Evolutionary conservation across 2,888 invertebrate genomes (phyloP).

Genomic region (Strigamia crassipes): DNA sequence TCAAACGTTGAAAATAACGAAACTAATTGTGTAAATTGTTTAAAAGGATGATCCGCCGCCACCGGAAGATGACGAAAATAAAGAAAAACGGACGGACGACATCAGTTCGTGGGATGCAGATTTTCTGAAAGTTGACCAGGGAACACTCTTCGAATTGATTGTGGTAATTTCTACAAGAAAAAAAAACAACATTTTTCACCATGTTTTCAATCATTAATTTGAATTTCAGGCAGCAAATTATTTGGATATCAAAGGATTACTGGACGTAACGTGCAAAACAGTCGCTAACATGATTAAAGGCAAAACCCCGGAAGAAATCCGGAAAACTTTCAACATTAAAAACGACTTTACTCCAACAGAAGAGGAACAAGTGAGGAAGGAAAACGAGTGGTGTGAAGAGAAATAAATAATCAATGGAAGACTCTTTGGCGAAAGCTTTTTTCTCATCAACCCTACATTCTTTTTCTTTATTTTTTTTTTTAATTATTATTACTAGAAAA

Average conservation of each 20-base stretch:
- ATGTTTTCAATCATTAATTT: no score
- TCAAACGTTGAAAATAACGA: no score
- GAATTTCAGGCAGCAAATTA: slow-evolving; percentile 85
- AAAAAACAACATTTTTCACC: no score
- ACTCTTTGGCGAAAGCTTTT: not conserved
- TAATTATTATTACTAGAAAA: no score
- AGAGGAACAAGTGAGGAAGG: slow-evolving; percentile 96
- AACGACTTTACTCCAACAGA: slow-evolving; percentile 95
- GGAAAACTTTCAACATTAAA: slow-evolving; percentile 95
- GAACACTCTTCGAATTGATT: slow-evolving; percentile 93
- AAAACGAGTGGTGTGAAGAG: slow-evolving; percentile 93
- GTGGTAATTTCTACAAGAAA: slow-evolving; percentile 66
- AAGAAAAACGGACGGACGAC: slow-evolving; percentile 97
- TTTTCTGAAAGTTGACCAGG: slow-evolving; percentile 97
- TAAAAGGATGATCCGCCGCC: slow-evolving; percentile 85
- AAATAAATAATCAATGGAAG: slow-evolving; percentile 64
- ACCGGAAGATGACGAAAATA: slow-evolving; percentile 95
- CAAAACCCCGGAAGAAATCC: slow-evolving; percentile 95
- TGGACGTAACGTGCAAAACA: slow-evolving; percentile 98
- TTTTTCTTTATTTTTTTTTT: no score
- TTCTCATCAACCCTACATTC: not conserved
- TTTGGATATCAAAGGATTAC: slow-evolving; percentile 87
- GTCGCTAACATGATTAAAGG: slow-evolving; percentile 99
- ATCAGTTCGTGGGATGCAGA: slow-evolving; percentile 99
- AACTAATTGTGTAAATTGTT: not conserved